phyloP scores from a whole-genome alignment of 2,797 vertebrate species.

The Hyperoplus lanceolatus region DNA sequence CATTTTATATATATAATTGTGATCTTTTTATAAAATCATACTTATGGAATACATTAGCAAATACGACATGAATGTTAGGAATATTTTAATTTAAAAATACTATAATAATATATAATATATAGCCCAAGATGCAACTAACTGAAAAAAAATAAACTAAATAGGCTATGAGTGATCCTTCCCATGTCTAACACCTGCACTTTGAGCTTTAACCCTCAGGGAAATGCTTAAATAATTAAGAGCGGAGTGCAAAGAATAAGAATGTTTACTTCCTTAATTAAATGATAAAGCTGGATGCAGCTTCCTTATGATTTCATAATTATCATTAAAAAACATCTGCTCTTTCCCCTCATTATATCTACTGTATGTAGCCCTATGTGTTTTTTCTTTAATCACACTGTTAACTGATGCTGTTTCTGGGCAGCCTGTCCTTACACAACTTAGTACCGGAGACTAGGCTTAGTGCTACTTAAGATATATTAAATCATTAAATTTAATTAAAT shows the following conservation, averaged over 20 bases:
- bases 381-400: no score
- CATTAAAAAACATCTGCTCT: background rate
- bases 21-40: background rate
- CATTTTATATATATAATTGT: background rate
- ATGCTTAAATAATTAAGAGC: background rate
- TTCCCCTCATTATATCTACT: background rate
- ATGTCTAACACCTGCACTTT: background rate
- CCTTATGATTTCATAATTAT: background rate
- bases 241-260: background rate
- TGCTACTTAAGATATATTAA: no score
- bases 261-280: background rate
- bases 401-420: no score
- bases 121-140: background rate
- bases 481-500: no score
- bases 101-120: background rate
- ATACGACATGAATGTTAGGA: background rate
- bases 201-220: background rate
- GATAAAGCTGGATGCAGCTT: background rate
- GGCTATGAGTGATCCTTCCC: background rate
- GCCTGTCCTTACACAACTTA: no score
- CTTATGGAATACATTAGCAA: background rate
- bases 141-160: background rate
- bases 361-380: no score
- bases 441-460: no score
- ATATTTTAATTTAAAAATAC: background rate